Conservation (phyloP, 2,888 invertebrate species). For the Pycnomerus fuliginosus region DNA sequence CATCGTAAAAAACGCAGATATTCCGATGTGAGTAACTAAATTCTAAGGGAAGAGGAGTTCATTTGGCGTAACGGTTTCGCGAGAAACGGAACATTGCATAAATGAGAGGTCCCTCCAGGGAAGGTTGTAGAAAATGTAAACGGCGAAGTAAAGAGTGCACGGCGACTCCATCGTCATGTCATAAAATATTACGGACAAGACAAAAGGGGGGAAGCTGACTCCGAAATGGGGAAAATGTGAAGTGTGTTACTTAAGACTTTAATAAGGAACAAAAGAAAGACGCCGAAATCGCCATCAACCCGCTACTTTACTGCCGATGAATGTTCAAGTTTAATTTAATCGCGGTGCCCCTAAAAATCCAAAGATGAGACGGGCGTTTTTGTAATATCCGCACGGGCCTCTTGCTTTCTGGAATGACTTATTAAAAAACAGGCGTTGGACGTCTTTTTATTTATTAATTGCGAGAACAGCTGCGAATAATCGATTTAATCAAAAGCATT, state of each 20-base stretch:
- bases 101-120: too few species aligned
- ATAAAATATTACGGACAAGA: conserved; percentile 18
- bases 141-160: conserved; percentile 10
- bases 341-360: conserved; percentile 3
- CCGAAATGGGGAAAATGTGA: conserved; percentile 14
- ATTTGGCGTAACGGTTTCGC: too few species aligned
- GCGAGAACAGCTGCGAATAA: too few species aligned
- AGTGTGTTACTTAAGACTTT: conserved; percentile 18
- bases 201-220: conserved; percentile 6
- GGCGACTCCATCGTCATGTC: conserved; percentile 4
- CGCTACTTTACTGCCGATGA: conserved; percentile 9
- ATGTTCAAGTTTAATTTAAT: conserved; percentile 16
- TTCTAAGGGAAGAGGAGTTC: too few species aligned
- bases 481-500: too few species aligned
- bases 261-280: conserved; percentile 8
- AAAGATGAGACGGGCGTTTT: neutral
- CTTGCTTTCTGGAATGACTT: conserved; percentile 2
- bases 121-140: conserved; percentile 14
- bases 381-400: neutral
- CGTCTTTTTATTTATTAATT: too few species aligned
- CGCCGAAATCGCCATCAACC: conserved; percentile 9
- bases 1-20: too few species aligned
- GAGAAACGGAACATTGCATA: too few species aligned
- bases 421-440: too few species aligned
- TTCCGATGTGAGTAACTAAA: too few species aligned